phyloP scores from a whole-genome alignment of 2,113 vertebrate species.

The Perca schrenkii region DNA sequence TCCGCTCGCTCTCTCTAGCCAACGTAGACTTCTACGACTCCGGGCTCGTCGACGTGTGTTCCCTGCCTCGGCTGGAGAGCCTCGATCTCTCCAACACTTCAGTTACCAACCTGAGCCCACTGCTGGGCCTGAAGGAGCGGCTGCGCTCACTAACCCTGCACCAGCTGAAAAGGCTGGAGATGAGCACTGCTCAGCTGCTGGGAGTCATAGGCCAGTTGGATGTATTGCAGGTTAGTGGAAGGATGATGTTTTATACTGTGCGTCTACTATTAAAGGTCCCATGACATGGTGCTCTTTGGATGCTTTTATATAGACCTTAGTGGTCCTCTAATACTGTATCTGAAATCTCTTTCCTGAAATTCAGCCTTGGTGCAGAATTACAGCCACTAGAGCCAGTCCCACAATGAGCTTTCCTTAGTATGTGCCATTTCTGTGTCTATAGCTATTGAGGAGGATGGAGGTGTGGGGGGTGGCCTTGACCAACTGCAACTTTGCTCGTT shows the following conservation, averaged over 20 bases:
- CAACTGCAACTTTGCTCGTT: too few relatives aligned
- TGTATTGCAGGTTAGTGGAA: conserved; percentile 82
- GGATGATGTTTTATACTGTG: neutral
- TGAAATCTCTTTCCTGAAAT: too few relatives aligned
- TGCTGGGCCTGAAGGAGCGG: conserved; percentile 91
- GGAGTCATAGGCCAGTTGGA: conserved; percentile 93
- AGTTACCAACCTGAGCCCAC: conserved; percentile 93
- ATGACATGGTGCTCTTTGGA: too few relatives aligned
- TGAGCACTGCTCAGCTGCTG: conserved; percentile 95
- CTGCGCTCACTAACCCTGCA: conserved; percentile 97
- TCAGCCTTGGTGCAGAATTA: too few relatives aligned
- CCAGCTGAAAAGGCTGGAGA: conserved; percentile 98
- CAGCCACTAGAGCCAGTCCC: too few relatives aligned
- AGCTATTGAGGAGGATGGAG: too few relatives aligned
- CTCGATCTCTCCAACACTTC: conserved; percentile 99
- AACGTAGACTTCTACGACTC: conserved; percentile 98
- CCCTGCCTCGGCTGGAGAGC: conserved; percentile 93
- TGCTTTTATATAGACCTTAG: too few relatives aligned
- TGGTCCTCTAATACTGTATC: too few relatives aligned
- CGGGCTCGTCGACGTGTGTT: conserved; percentile 93
- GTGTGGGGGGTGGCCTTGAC: too few relatives aligned
- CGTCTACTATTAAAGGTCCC: neutral
- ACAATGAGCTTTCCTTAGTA: too few relatives aligned
- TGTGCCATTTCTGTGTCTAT: too few relatives aligned
- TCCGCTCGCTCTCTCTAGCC: conserved; percentile 93